A percentile compares a stretch with the other conserved stretches of the same genome.
Conservation (phyloP, 2,113 vertebrate species). For the Pristiophorus japonicus region DNA sequence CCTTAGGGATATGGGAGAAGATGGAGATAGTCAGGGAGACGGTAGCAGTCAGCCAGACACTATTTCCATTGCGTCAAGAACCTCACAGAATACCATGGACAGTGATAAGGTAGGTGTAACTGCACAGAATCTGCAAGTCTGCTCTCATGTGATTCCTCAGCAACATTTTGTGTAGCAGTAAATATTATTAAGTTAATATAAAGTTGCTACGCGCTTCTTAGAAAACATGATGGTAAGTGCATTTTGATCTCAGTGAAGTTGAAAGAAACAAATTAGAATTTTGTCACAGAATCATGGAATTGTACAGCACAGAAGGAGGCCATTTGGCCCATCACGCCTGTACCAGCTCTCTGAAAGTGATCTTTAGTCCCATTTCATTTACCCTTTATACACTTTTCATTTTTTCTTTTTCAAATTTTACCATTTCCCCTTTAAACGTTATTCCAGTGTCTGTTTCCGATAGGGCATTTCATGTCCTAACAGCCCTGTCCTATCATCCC, state of each 20-base stretch:
- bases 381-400: no score
- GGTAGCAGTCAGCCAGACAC: constrained; percentile 97
- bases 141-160: background rate
- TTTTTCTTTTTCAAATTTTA: no score
- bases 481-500: no score
- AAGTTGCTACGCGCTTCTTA: background rate
- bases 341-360: no score
- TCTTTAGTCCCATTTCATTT: no score
- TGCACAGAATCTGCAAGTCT: background rate
- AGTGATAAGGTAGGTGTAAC: constrained; percentile 86
- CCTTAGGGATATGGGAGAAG: constrained; percentile 81
- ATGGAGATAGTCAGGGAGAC: constrained; percentile 91
- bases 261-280: background rate
- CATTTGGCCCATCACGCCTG: no score
- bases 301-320: no score
- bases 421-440: no score
- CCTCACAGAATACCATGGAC: constrained; percentile 94
- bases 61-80: constrained; percentile 92
- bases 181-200: background rate
- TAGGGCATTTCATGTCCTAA: no score
- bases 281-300: background rate
- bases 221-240: background rate
- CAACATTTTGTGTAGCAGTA: background rate
- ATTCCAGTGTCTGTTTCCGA: no score
- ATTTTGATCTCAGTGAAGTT: background rate